These are phyloP conservation scores for Ectropis grisescens DNA, from an alignment of 1,140 invertebrate species.

Conservation along the genomic window DNA sequence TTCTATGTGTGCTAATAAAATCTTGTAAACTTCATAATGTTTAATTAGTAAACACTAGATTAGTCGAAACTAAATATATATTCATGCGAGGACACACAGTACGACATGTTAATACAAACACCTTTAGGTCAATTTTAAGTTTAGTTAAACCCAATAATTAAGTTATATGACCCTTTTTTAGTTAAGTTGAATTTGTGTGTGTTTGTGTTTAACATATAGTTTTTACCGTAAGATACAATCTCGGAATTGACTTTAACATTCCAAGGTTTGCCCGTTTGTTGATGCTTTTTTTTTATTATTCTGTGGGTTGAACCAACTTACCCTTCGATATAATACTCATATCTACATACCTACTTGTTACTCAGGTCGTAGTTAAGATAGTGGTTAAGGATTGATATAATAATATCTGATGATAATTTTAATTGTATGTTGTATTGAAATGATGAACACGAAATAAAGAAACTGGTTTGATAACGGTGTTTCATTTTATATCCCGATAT, in stretches of 20 bases:
- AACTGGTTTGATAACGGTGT: conserved; percentile 60
- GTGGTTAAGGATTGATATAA: conserved; percentile 62
- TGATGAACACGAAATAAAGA: conserved; percentile 67
- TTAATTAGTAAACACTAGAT: no score
- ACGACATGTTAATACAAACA: no score
- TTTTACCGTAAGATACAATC: neutral
- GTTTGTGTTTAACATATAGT: conserved; percentile 1
- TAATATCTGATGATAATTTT: conserved; percentile 69
- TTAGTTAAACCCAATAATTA: no score
- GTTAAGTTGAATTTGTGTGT: conserved; percentile 6
- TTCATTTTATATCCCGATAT: no score
- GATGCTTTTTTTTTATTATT: conserved; percentile 14
- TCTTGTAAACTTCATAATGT: no score
- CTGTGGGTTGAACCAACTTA: conserved; percentile 28
- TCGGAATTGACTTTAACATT: conserved; percentile 20
- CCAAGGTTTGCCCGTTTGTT: conserved; percentile 24
- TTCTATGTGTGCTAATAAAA: no score
- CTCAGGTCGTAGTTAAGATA: conserved; percentile 63
- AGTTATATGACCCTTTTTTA: neutral
- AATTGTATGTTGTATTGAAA: conserved; percentile 70
- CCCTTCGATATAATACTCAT: conserved; percentile 13
- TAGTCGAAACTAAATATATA: no score
- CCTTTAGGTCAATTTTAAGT: no score
- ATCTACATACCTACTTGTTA: conserved; percentile 52
- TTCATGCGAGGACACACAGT: no score